Conservation (phyloP, 2,797 vertebrate species). For the Epinephelus awoara region DNA sequence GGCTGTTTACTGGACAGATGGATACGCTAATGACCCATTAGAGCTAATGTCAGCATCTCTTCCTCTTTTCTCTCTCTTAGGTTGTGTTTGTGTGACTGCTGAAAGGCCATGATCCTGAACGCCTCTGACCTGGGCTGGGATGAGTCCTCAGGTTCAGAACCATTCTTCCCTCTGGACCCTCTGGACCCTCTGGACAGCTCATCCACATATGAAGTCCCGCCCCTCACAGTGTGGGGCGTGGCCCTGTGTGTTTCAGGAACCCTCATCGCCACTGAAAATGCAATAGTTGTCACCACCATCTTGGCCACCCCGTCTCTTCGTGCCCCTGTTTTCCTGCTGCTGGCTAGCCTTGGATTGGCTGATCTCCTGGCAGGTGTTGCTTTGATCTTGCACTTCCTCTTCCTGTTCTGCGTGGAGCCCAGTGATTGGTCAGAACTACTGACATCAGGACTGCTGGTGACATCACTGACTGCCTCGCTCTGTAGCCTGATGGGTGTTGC, state of each 20-base stretch:
- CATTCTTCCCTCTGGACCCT: constrained; percentile 61
- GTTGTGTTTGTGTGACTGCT: constrained; percentile 42
- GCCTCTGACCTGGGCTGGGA: constrained; percentile 80
- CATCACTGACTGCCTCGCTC: constrained; percentile 92
- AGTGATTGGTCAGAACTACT: constrained; percentile 87
- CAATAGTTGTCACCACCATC: constrained; percentile 92
- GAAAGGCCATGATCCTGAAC: constrained; percentile 80
- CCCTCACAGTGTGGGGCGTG: constrained; percentile 90
- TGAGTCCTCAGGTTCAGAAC: constrained; percentile 79
- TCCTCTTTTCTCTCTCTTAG: constrained; percentile 54
- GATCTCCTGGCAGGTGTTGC: constrained; percentile 94
- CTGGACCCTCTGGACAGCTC: constrained; percentile 44
- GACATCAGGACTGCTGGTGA: constrained; percentile 91
- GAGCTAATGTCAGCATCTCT: constrained; percentile 19
- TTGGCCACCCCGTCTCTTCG: constrained; percentile 90
- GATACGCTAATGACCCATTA: constrained; percentile 11
- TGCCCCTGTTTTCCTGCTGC: constrained; percentile 93
- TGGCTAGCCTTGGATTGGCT: constrained; percentile 92
- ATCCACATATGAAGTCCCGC: constrained; percentile 62
- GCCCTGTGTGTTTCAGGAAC: constrained; percentile 92
- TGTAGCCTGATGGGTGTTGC: constrained; percentile 94
- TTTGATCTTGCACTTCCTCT: constrained; percentile 92
- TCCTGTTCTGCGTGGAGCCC: constrained; percentile 87
- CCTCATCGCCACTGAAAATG: constrained; percentile 93
- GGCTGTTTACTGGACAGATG: constrained; percentile 36